Conservation (phyloP, 2,888 invertebrate genomes). For the Eledona agricola region DNA sequence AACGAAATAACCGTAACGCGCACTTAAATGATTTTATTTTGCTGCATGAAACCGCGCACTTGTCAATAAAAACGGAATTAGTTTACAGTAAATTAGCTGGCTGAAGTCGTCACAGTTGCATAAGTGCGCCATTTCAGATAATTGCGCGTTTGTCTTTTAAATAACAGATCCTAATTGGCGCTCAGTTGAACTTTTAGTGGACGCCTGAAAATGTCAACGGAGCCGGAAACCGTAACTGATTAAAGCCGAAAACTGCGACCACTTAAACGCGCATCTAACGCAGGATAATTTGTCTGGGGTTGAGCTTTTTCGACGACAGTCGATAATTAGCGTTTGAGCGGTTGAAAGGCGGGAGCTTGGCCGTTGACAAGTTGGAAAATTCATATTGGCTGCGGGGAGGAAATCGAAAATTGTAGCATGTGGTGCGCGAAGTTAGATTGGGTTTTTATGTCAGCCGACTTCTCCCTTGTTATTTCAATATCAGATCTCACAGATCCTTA, state of each 20-base stretch:
- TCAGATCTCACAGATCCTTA: conserved; percentile 53
- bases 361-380: conserved; percentile 27
- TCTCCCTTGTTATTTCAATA: conserved; percentile 57
- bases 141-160: no score
- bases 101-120: no score
- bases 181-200: conserved; percentile 7
- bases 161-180: no score
- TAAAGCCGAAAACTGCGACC: conserved; percentile 5
- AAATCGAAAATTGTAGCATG: conserved; percentile 55
- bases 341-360: conserved; percentile 17
- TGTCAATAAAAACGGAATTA: no score
- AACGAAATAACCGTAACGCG: no score
- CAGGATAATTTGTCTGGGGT: conserved; percentile 15
- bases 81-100: no score
- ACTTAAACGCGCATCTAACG: conserved; percentile 7
- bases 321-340: conserved; percentile 25
- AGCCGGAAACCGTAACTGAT: conserved; percentile 2
- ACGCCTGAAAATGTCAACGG: conserved; percentile 13
- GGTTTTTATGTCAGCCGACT: conserved; percentile 53
- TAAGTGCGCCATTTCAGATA: no score
- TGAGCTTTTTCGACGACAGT: conserved; percentile 14
- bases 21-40: no score
- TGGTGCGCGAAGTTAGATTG: conserved; percentile 56
- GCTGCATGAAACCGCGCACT: no score
- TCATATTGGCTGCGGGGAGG: conserved; percentile 25